Conservation (phyloP, 1,140 invertebrate species). For the Homalodisca vitripennis region DNA sequence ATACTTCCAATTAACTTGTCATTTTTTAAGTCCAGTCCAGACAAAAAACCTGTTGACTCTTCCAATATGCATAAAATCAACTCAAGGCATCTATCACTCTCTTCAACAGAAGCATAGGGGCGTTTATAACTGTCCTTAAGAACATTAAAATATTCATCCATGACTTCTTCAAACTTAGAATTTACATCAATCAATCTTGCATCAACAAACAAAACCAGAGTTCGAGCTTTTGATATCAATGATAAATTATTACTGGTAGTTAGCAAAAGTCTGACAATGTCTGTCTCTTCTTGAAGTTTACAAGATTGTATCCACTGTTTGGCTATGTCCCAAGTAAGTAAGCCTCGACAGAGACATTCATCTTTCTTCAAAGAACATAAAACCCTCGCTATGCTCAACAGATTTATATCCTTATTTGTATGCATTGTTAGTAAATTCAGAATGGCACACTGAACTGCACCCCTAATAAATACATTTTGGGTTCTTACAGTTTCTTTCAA, state of each 20-base stretch:
- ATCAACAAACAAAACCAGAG: slow-evolving; percentile 15
- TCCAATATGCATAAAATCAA: slow-evolving; percentile 17
- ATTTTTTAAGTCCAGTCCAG: no score
- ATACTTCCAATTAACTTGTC: neutral
- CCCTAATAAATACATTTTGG: slow-evolving; percentile 41
- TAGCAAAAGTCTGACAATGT: neutral
- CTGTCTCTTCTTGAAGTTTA: neutral
- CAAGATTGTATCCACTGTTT: slow-evolving; percentile 34
- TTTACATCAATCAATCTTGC: neutral
- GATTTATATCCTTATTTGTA: slow-evolving; percentile 1
- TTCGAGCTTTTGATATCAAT: slow-evolving; percentile 1
- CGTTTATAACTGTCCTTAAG: neutral
- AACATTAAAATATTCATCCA: neutral
- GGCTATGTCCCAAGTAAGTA: slow-evolving; percentile 33
- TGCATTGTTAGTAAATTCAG: slow-evolving; percentile 36
- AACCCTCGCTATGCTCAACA: slow-evolving; percentile 27
- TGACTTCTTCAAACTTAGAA: neutral
- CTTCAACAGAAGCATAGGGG: neutral
- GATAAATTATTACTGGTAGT: neutral
- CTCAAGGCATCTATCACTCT: slow-evolving; percentile 2
- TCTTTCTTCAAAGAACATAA: slow-evolving; percentile 35
- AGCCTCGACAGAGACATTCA: slow-evolving; percentile 38
- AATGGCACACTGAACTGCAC: slow-evolving; percentile 40
- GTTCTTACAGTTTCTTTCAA: slow-evolving; percentile 36
- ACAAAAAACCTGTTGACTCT: neutral